A percentile compares a stretch with the other conserved stretches of the same genome.
Conservation (phyloP, 92 coral and sea anemone species). For the Ricordea florida region DNA sequence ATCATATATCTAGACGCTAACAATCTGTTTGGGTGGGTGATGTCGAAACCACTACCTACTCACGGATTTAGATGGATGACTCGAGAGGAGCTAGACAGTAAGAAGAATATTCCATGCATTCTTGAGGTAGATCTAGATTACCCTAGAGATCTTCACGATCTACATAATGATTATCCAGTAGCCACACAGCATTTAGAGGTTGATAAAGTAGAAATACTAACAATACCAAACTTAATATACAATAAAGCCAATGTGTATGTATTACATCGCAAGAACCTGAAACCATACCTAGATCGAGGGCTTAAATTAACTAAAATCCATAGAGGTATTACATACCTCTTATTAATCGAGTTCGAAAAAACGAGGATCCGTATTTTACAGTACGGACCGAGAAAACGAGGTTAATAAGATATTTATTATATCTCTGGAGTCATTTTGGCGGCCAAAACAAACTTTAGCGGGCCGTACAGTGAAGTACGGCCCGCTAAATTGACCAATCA, state of each 20-base stretch:
- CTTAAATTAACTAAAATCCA: background rate
- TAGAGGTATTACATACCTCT: too few relatives aligned
- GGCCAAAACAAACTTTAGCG: background rate
- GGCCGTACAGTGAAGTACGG: background rate
- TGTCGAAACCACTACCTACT: conserved; percentile 13
- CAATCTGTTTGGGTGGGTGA: conserved; percentile 31
- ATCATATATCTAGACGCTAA: conserved; percentile 12
- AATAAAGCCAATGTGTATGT: conserved; percentile 12
- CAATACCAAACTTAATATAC: background rate
- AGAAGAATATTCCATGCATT: background rate
- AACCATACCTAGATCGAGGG: background rate
- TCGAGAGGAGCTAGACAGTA: background rate
- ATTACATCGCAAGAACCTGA: conserved; percentile 5
- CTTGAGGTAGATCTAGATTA: conserved; percentile 19
- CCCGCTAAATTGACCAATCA: too few relatives aligned
- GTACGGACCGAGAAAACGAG: too few relatives aligned
- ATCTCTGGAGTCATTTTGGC: too few relatives aligned
- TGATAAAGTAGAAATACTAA: too few relatives aligned
- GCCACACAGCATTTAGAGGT: background rate
- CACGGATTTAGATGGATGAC: conserved; percentile 2
- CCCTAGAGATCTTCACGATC: conserved; percentile 1
- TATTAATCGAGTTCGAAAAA: too few relatives aligned
- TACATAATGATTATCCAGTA: conserved; percentile 7
- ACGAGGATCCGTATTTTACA: too few relatives aligned
- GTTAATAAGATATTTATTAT: too few relatives aligned